Percentiles rank a stretch among this genome's conserved stretches.
These are phyloP conservation scores for Macheiramphus alcinus DNA, from an alignment of 2,113 vertebrate genomes.

Conservation along the genomic window DNA sequence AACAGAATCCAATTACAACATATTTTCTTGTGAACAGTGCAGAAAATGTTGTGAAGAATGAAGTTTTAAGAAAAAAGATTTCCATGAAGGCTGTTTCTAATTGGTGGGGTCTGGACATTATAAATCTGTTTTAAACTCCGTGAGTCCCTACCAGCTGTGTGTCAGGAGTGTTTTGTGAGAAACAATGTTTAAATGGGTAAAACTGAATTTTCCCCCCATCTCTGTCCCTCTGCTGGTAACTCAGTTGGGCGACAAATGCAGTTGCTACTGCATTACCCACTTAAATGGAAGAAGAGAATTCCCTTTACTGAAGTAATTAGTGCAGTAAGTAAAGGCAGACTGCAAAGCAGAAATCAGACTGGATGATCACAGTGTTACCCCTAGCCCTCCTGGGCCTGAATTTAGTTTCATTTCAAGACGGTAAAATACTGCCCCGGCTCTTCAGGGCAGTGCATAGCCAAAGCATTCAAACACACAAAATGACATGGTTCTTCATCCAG, in stretches of 20 bases:
- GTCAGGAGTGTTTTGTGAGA: neutral
- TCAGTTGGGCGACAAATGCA: neutral
- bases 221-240: neutral
- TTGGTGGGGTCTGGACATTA: neutral
- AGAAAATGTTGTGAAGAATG: neutral
- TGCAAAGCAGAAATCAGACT: neutral
- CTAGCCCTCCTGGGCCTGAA: neutral
- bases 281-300: neutral
- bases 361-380: neutral
- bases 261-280: neutral
- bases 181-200: neutral
- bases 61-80: neutral
- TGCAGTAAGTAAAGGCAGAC: neutral
- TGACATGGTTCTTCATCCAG: neutral
- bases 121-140: neutral
- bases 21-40: neutral
- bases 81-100: neutral
- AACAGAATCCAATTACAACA: neutral
- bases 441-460: neutral
- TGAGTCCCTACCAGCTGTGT: neutral
- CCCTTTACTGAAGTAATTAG: neutral
- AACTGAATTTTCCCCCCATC: neutral
- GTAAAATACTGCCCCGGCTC: neutral
- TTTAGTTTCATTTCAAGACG: neutral
- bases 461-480: neutral